Evolutionary conservation across 37 sponge, comb jelly and placozoan genomes (phyloP).

Genomic region (Tethya wilhelma): DNA sequence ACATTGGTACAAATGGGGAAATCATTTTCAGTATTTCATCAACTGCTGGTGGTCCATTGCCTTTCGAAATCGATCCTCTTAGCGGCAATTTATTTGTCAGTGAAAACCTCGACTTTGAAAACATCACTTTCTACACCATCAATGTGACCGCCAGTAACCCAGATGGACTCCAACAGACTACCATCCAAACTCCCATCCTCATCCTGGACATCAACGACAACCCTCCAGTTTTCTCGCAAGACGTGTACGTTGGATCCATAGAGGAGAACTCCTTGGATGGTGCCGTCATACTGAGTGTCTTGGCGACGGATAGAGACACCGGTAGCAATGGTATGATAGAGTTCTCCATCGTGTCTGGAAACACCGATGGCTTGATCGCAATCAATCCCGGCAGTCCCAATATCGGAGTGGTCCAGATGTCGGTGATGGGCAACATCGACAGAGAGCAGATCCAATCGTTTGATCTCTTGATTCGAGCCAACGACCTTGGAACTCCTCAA

Average conservation of each 20-base stretch:
- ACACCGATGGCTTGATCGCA: constrained; percentile 15
- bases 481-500: constrained; percentile 22
- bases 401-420: neutral
- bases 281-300: constrained; percentile 16
- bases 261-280: constrained; percentile 11
- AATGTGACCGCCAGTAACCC: constrained; percentile 58
- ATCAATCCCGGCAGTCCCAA: neutral
- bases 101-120: constrained; percentile 54
- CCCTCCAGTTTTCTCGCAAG: constrained; percentile 42
- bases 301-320: constrained; percentile 60
- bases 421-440: constrained; percentile 17
- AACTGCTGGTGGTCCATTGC: neutral
- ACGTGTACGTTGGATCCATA: constrained; percentile 16
- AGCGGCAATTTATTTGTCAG: constrained; percentile 14
- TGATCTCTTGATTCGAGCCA: constrained; percentile 37
- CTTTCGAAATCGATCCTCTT: constrained; percentile 8
- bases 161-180: constrained; percentile 11
- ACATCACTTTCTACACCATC: constrained; percentile 8
- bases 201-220: constrained; percentile 73
- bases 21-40: constrained; percentile 53
- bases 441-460: constrained; percentile 31
- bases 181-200: neutral
- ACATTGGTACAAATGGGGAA: constrained; percentile 64
- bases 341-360: constrained; percentile 44
- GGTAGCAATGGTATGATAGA: constrained; percentile 34